Evolutionary conservation across 2,113 vertebrate species (phyloP).

Genomic region (zebrafish (Danio rerio)): DNA sequence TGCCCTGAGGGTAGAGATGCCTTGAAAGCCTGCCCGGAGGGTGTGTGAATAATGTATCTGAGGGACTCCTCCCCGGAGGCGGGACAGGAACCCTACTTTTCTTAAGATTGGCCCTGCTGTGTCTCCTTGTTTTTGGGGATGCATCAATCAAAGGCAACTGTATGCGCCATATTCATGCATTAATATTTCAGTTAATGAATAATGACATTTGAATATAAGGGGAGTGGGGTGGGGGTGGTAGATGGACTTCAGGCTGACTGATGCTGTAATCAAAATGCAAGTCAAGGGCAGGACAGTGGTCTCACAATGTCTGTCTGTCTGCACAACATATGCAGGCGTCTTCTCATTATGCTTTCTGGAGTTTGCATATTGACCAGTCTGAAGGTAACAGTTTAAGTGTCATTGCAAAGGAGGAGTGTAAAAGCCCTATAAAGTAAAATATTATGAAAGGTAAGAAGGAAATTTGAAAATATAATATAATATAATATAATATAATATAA

Average conservation of each 20-base stretch:
- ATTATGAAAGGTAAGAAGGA: no score
- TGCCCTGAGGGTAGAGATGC: slow-evolving; percentile 94
- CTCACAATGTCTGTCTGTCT: not conserved
- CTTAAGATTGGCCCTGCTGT: slow-evolving; percentile 91
- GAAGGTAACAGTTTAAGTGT: no score
- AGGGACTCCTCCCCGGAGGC: slow-evolving; percentile 95
- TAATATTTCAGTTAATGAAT: slow-evolving; percentile 98
- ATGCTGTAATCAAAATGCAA: slow-evolving; percentile 72
- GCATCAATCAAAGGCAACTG: slow-evolving; percentile 94
- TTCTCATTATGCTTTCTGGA: not conserved
- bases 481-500: no score
- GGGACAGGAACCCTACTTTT: slow-evolving; percentile 92
- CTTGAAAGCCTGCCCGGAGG: slow-evolving; percentile 99
- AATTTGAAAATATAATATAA: no score
- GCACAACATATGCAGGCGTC: not conserved
- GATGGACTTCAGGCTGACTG: slow-evolving; percentile 40
- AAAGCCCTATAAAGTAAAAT: no score
- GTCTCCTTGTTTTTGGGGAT: slow-evolving; percentile 97
- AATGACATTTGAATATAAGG: slow-evolving; percentile 84
- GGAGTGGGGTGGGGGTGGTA: slow-evolving; percentile 21
- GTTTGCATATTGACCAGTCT: not conserved
- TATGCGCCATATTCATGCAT: slow-evolving; percentile 93
- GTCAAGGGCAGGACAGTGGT: slow-evolving; percentile 15
- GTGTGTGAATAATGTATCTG: slow-evolving; percentile 99
- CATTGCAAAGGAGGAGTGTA: no score